phyloP scores from a whole-genome alignment of 2,797 vertebrate genomes.

The Glyptemys insculpta region DNA sequence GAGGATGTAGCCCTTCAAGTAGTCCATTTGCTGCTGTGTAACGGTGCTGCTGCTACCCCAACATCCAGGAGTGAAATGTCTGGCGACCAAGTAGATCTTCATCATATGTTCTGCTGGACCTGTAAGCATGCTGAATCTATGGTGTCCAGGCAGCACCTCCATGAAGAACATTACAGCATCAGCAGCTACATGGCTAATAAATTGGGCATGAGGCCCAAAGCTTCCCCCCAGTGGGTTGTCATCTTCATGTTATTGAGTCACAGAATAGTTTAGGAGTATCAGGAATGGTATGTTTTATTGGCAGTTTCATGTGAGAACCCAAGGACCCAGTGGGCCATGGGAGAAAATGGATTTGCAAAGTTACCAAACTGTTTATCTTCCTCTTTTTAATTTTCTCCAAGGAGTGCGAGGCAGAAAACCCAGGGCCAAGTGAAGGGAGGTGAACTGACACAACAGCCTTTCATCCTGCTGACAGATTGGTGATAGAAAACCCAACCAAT shows the following conservation, averaged over 20 bases:
- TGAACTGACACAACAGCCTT: neutral
- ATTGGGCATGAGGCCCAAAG: neutral
- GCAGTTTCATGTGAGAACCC: neutral
- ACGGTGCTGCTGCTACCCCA: neutral
- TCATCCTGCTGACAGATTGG: neutral
- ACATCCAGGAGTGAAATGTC: neutral
- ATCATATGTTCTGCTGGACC: neutral
- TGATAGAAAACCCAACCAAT: neutral
- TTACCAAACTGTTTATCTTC: neutral
- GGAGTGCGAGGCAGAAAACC: neutral
- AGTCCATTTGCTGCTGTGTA: neutral
- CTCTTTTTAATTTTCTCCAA: neutral
- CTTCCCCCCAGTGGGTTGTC: neutral
- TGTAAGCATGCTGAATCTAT: neutral
- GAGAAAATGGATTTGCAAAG: neutral
- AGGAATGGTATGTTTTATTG: neutral
- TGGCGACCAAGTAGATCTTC: neutral
- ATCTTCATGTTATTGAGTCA: neutral
- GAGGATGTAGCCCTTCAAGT: neutral
- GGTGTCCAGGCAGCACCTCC: neutral
- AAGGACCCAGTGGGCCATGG: neutral
- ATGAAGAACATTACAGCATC: neutral
- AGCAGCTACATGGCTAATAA: neutral
- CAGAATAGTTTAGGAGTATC: neutral
- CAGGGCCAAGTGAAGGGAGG: neutral